Base-by-base conservation (phyloP, 2,797 vertebrate species). In the Paedocypris micromegethes region DNA sequence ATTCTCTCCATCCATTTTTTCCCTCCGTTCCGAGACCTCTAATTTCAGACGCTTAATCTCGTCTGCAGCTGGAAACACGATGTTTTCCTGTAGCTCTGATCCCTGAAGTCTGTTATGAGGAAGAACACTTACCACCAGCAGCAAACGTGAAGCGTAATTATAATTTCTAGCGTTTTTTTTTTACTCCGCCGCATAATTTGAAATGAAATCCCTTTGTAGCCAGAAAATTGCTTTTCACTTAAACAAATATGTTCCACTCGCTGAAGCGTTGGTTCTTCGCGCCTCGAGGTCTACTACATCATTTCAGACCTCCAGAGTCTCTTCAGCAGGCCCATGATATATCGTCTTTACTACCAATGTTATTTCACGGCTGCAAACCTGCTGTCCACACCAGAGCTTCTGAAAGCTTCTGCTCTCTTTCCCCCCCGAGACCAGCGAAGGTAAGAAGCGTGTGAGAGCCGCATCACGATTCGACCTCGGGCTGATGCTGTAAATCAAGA, bases 101-200 rank as follows among this genome's bases (percentile, higher is more conserved):
- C 44, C 61, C 42, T 23, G 47, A 68, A 38, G 52, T 23, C 65
- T n/a, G n/a, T 53, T 68, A 49, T 61, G 5, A 40, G 38, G 45
- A 48, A 56, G 40, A 50, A 63, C 59, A 70, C 62, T 63, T 56
- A 55, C 41, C 9, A 43, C 45, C 43, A 55, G 7, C 59, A 50
- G 43, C 55, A 72, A 58, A 58, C 48, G 43, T 53, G 61, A 61
- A 50, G 59, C n/a, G 9, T 62, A 70, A 62, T 70, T 63, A 52
- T 63, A 5, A 9, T 56, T 8, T 59, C 70, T 60, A 66, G 64
- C 54, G 65, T 68, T 73, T 68, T 76, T 66, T 66, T 66, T 53
- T 76, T 72, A 59, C 76, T 68, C 73, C 66, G 50, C 6, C 44
- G 9, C 40, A 43, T 4, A 51, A 56, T 56, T 56, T 39, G 3